Percentiles rank a stretch among this genome's conserved stretches.
phyloP scores from a whole-genome alignment of 2,888 invertebrate species.

The Fissipunctia ypsillon region DNA sequence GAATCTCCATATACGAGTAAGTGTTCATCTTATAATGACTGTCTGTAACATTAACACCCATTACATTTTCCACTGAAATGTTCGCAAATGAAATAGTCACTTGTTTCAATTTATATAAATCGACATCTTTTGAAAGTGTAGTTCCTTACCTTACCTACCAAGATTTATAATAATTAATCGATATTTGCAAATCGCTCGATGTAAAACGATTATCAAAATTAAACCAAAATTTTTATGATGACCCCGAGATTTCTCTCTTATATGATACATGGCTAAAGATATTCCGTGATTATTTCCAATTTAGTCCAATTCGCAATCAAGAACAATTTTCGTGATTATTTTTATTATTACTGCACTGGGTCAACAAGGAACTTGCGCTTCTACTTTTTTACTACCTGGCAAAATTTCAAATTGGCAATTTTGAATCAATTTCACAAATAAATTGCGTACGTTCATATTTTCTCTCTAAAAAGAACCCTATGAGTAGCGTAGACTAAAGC shows the following conservation, averaged over 20 bases:
- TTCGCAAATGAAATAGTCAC: not conserved
- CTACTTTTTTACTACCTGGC: not conserved
- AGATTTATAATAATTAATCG: not conserved
- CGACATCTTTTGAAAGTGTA: not conserved
- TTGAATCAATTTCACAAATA: constrained; percentile 24
- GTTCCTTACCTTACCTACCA: not conserved
- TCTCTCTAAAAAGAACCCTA: not conserved
- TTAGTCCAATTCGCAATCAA: constrained; percentile 54
- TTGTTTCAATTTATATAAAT: constrained; percentile 8
- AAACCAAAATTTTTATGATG: constrained; percentile 19
- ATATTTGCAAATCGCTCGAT: constrained; percentile 18
- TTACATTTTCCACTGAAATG: constrained; percentile 2
- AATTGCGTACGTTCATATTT: not conserved
- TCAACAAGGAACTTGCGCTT: constrained; percentile 38
- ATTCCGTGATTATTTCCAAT: constrained; percentile 51
- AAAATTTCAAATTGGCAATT: constrained; percentile 10
- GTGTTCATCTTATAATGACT: constrained; percentile 29
- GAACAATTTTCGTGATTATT: constrained; percentile 37
- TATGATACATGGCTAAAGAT: constrained; percentile 37
- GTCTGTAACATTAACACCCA: constrained; percentile 37
- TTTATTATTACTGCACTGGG: constrained; percentile 43
- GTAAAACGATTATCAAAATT: constrained; percentile 38
- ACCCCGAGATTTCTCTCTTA: constrained; percentile 52
- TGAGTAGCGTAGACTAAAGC: not conserved
- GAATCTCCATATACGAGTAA: constrained; percentile 18